phyloP scores from a whole-genome alignment of 1,140 invertebrate genomes.

The Drosophila arizonae region DNA sequence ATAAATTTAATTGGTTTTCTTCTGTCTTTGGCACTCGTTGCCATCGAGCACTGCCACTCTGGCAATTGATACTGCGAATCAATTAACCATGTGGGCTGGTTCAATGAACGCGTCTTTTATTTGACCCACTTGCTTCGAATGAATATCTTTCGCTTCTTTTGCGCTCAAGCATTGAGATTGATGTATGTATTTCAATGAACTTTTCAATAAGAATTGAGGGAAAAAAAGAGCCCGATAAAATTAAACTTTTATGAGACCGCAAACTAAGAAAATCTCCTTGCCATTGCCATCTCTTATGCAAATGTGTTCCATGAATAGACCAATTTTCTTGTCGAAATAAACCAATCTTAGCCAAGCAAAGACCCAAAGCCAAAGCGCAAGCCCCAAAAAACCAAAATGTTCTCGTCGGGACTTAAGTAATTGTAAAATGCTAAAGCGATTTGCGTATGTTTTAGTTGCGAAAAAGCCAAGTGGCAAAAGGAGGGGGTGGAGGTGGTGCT shows the following conservation, averaged over 20 bases:
- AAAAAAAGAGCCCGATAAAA: neutral
- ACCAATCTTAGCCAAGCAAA: slow-evolving; percentile 15
- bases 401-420: slow-evolving; percentile 56
- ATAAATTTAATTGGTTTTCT: slow-evolving; percentile 65
- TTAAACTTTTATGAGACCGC: slow-evolving; percentile 23
- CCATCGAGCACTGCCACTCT: neutral
- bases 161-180: slow-evolving; percentile 43
- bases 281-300: slow-evolving; percentile 45
- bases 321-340: slow-evolving; percentile 29
- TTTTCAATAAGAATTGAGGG: slow-evolving; percentile 31
- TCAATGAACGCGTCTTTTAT: slow-evolving; percentile 43
- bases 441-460: slow-evolving; percentile 61
- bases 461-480: slow-evolving; percentile 45
- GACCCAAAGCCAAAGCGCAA: slow-evolving; percentile 11
- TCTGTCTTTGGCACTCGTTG: slow-evolving; percentile 22
- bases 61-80: slow-evolving; percentile 51
- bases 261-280: slow-evolving; percentile 1
- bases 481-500: neutral
- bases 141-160: neutral
- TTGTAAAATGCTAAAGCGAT: slow-evolving; percentile 64
- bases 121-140: slow-evolving; percentile 41
- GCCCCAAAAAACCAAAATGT: slow-evolving; percentile 30
- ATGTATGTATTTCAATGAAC: slow-evolving; percentile 50
- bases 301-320: slow-evolving; percentile 43
- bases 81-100: slow-evolving; percentile 52